These are phyloP conservation scores for Coracopsis vasa DNA, from an alignment of 2,113 vertebrate genomes.

Conservation along the genomic window DNA sequence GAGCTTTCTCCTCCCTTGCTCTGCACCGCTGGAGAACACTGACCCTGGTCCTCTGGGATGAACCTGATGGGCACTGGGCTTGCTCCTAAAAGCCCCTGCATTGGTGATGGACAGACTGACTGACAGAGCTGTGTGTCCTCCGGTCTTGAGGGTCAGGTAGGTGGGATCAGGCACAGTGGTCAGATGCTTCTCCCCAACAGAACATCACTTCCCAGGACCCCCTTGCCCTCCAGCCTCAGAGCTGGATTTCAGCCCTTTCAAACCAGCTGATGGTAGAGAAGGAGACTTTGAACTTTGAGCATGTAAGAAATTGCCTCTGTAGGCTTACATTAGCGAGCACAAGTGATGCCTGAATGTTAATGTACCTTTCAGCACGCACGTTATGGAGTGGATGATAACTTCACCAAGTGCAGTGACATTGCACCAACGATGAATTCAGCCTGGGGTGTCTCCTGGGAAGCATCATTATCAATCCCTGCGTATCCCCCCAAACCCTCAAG, in stretches of 20 bases:
- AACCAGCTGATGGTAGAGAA: not conserved
- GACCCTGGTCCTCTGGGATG: not conserved
- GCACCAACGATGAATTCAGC: not conserved
- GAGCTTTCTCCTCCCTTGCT: not conserved
- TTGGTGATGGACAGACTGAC: not conserved
- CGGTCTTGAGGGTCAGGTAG: not conserved
- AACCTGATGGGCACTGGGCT: accelerated
- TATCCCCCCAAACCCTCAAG: not conserved
- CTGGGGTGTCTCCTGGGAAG: not conserved
- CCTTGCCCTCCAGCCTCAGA: not conserved
- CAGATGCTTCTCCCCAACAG: not conserved
- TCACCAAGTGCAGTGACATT: not conserved
- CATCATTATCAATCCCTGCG: not conserved
- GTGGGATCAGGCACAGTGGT: not conserved
- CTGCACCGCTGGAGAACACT: not conserved
- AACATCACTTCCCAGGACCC: not conserved
- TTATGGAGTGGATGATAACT: not conserved
- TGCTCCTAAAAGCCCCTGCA: not conserved
- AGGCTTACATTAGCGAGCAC: not conserved
- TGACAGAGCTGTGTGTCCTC: not conserved
- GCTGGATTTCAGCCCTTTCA: not conserved
- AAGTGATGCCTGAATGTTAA: not conserved
- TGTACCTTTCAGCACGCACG: accelerated
- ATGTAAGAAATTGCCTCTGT: not conserved
- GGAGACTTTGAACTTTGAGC: not conserved